These are phyloP conservation scores for Trogon melanurus DNA, from an alignment of 2,113 vertebrate species.

Conservation along the genomic window DNA sequence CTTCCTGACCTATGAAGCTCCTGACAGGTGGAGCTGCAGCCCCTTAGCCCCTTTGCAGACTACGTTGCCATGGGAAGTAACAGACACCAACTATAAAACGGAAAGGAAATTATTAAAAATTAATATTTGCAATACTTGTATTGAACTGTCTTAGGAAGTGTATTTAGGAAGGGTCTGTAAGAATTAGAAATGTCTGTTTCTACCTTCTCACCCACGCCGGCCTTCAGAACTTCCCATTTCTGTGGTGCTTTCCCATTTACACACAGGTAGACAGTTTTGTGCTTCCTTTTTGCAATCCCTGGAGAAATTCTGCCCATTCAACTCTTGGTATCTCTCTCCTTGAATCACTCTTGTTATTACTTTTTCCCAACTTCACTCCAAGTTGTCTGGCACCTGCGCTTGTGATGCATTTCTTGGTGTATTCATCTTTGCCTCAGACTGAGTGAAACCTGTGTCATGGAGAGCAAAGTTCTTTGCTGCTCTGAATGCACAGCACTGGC, in stretches of 20 bases:
- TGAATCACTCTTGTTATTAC: neutral
- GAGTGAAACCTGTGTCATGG: neutral
- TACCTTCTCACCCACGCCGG: neutral
- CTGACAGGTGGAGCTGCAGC: neutral
- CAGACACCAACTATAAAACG: neutral
- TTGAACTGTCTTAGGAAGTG: neutral
- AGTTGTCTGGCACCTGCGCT: neutral
- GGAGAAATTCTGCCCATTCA: neutral
- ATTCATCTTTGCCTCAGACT: neutral
- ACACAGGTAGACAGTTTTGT: neutral
- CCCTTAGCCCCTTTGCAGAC: neutral
- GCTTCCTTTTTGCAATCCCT: neutral
- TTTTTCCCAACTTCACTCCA: neutral
- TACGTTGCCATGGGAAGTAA: neutral
- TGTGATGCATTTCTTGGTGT: neutral
- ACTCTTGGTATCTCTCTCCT: neutral
- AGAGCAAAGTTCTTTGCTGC: neutral
- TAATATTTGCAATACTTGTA: neutral
- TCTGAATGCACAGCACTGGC: neutral
- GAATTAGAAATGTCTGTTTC: neutral
- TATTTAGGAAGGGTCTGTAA: neutral
- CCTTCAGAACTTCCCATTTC: neutral
- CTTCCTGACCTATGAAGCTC: neutral
- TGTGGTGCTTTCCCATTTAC: neutral
- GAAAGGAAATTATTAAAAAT: neutral